A percentile compares a stretch with the other conserved stretches of the same genome.
Conservation (phyloP, 2,797 vertebrate species). For the Spea hammondii region DNA sequence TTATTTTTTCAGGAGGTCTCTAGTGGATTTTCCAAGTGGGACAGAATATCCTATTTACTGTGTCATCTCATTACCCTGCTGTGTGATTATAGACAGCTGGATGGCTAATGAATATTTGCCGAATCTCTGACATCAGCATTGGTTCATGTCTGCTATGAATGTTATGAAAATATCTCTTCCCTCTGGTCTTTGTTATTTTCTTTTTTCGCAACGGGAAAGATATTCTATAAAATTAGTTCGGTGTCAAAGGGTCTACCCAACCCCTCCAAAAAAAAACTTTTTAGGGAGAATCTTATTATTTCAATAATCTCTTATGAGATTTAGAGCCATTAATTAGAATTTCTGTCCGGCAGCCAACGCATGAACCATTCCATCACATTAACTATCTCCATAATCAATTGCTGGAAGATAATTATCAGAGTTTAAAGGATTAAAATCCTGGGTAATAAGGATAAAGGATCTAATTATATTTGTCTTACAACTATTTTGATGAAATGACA, state of each 20-base stretch:
- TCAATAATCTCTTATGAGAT: constrained; percentile 3
- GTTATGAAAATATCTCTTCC: neutral
- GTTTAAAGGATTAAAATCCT: neutral
- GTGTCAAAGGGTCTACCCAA: neutral
- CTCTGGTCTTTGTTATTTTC: neutral
- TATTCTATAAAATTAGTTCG: neutral
- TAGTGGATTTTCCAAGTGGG: neutral
- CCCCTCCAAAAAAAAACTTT: neutral
- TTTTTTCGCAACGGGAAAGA: neutral
- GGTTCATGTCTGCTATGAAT: neutral
- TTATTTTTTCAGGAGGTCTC: neutral
- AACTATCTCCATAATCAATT: neutral
- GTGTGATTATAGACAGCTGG: constrained; percentile 15
- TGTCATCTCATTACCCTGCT: constrained; percentile 11
- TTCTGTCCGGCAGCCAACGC: neutral
- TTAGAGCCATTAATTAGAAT: constrained; percentile 14
- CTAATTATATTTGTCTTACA: neutral
- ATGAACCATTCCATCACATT: constrained; percentile 11
- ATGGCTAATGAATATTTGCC: constrained; percentile 15
- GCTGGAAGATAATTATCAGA: constrained; percentile 22
- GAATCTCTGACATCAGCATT: neutral
- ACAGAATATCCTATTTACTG: neutral
- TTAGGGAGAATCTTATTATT: neutral
- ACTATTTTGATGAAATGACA: neutral
- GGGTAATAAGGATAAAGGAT: neutral